Evolutionary conservation across 2,113 vertebrate species (phyloP), one percentile per base, ranked within the genome.

Genomic region (Hemibates koningsi): DNA sequence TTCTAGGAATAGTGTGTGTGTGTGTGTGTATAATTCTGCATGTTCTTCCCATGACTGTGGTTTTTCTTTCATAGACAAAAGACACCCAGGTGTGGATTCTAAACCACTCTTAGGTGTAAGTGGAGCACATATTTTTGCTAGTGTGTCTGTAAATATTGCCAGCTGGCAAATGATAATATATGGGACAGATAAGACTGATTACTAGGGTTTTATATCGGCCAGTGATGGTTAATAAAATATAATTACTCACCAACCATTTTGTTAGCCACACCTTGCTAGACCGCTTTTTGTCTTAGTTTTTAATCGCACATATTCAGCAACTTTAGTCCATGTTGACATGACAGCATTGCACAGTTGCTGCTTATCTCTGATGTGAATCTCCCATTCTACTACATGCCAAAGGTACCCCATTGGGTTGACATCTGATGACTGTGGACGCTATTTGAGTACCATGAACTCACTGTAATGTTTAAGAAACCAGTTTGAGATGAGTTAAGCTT

Each of bases 281-380:
- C 19, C 0, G 11, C 7, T 8, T 41, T 68, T 41, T 24, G 7
- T 14, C n/a, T 27, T 73, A 0, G 14, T 45, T 73, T 24, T 73
- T 27, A 43, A 16, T 45, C 8, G 1, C 21, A 73, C 8, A 73
- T 16, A 45, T 45, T 45, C 41, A 73, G 9, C 68, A 45, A 45
- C 5, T 73, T 27, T 27, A 24, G 21, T 45, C 41, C 68, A 27
- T 45, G 9, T 73, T 73, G 68, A 73, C 41, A 27, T 73, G 41
- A 73, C 21, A 27, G 14, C 41, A 45, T 48, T 45, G 43, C 41
- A 48, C 14, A 48, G 68, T 29, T 76, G 68, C 41, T 48, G 66
- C 38, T 43, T 38, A 27, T 45, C n/a, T 43, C 13, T 43, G 21
- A 6, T 16, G 38, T 45, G 13, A 73, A 1, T 73, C 66, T 43